A percentile compares a stretch with the other conserved stretches of the same genome.
Conservation (phyloP, 92 coral and sea anemone species). For the Porites lobata region DNA sequence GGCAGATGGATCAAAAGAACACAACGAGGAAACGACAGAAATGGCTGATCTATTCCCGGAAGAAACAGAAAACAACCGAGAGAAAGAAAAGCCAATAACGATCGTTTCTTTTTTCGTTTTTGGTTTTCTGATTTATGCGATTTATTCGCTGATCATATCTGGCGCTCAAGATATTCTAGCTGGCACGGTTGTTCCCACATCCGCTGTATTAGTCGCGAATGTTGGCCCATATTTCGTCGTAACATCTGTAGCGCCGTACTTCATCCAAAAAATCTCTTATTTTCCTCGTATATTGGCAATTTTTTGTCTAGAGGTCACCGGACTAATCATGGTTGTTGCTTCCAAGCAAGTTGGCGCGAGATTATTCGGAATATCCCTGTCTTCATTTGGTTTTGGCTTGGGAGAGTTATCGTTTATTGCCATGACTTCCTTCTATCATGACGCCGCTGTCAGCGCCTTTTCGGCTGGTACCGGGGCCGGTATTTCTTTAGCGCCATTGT, state of each 20-base stretch:
- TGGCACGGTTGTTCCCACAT: slow-evolving; percentile 87
- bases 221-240: slow-evolving; percentile 90
- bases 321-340: slow-evolving; percentile 73
- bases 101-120: slow-evolving; percentile 82
- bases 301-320: slow-evolving; percentile 71
- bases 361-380: slow-evolving; percentile 76
- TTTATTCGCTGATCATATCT: slow-evolving; percentile 85
- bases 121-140: slow-evolving; percentile 85
- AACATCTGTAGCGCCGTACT: slow-evolving; percentile 77
- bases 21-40: neutral
- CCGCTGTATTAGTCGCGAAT: slow-evolving; percentile 84
- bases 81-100: slow-evolving; percentile 34
- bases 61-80: neutral
- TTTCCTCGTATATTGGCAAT: slow-evolving; percentile 76
- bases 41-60: slow-evolving; percentile 18
- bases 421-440: slow-evolving; percentile 84
- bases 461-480: slow-evolving; percentile 93
- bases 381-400: slow-evolving; percentile 87
- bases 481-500: slow-evolving; percentile 81
- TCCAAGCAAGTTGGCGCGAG: slow-evolving; percentile 71
- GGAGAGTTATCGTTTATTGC: slow-evolving; percentile 91
- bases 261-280: slow-evolving; percentile 82
- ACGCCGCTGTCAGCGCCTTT: slow-evolving; percentile 80
- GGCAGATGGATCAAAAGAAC: slow-evolving; percentile 15
- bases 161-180: slow-evolving; percentile 91